Conservation (phyloP, 1,140 invertebrate species). For the Formica selysi region DNA sequence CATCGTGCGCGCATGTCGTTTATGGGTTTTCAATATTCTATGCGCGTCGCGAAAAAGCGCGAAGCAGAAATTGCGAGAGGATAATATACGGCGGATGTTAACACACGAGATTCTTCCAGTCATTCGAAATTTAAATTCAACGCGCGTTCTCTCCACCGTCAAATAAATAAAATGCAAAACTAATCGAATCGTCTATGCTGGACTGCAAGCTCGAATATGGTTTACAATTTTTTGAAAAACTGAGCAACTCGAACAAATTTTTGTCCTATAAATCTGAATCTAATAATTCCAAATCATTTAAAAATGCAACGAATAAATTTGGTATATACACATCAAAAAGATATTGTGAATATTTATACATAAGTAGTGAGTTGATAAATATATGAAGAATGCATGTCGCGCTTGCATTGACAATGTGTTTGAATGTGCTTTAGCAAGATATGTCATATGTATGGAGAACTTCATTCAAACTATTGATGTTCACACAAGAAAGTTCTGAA, state of each 20-base stretch:
- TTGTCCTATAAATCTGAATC: background rate
- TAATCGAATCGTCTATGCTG: background rate
- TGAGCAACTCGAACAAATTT: background rate
- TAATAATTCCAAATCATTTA: background rate
- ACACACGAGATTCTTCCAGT: background rate
- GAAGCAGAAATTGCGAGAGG: background rate
- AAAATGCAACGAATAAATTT: background rate
- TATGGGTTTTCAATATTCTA: constrained; percentile 70
- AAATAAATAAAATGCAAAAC: background rate
- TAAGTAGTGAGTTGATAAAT: background rate
- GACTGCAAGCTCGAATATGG: background rate
- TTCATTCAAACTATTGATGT: background rate
- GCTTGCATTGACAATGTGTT: constrained; percentile 7
- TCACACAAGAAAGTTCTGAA: background rate
- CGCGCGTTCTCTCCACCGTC: background rate
- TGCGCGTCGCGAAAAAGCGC: background rate
- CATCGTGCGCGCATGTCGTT: constrained; percentile 33
- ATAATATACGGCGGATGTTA: background rate
- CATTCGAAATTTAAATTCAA: background rate
- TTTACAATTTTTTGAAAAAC: background rate
- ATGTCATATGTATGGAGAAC: background rate
- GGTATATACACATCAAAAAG: too few species aligned
- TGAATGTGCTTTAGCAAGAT: background rate
- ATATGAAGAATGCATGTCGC: background rate
- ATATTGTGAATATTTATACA: background rate